Evolutionary conservation across 2,797 vertebrate species (phyloP).

Genomic region (Agapornis canus): DNA sequence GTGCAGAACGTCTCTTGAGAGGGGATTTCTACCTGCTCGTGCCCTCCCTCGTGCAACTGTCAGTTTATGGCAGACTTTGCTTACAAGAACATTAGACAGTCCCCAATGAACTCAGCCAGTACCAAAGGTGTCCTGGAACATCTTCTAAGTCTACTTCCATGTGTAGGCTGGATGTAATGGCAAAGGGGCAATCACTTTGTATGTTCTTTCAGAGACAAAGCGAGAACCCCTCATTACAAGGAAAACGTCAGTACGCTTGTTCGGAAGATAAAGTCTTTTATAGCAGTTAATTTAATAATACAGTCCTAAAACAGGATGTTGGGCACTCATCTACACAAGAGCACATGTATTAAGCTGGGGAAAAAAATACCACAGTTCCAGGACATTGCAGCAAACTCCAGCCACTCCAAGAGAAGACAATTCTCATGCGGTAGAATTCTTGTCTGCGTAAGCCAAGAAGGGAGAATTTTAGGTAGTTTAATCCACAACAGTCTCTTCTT

Average conservation of each 20-base stretch:
- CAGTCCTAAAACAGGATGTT: conserved; percentile 66
- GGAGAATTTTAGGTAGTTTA: conserved; percentile 48
- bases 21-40: conserved; percentile 3
- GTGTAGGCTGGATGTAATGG: not conserved
- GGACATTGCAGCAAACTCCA: conserved; percentile 43
- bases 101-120: not conserved
- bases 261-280: conserved; percentile 76
- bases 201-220: not conserved
- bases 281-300: conserved; percentile 72
- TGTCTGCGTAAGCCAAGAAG: conserved; percentile 23
- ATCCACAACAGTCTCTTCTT: conserved; percentile 50
- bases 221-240: not conserved
- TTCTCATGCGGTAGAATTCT: conserved; percentile 1
- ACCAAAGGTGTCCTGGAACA: not conserved
- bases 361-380: conserved; percentile 53
- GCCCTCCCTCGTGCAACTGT: conserved; percentile 13
- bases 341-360: conserved; percentile 55
- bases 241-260: conserved; percentile 53
- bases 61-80: conserved; percentile 20
- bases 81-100: conserved; percentile 31
- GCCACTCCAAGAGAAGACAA: conserved; percentile 33
- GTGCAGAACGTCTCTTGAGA: conserved; percentile 39
- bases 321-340: conserved; percentile 58
- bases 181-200: not conserved
- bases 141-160: conserved; percentile 22